Conservation (phyloP, 2,797 vertebrate species). For the Xenentodon cancila region DNA sequence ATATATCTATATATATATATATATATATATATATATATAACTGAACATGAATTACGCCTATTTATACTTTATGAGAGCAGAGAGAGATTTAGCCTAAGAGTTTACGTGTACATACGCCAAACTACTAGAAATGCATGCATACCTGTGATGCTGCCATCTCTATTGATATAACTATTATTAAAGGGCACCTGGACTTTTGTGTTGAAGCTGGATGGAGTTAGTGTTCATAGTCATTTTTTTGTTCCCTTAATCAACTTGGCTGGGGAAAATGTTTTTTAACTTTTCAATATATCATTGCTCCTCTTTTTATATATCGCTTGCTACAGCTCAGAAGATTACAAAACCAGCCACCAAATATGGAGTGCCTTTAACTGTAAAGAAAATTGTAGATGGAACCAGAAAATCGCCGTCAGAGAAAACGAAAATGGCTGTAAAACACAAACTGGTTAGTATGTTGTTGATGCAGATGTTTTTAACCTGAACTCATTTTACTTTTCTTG, state of each 20-base stretch:
- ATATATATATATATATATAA: too few species aligned
- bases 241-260: neutral
- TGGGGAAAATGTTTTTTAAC: neutral
- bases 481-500: neutral
- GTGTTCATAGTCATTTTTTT: neutral
- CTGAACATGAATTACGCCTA: too few species aligned
- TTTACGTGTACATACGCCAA: too few species aligned
- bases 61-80: too few species aligned
- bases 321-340: constrained; percentile 92
- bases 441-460: constrained; percentile 80
- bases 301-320: constrained; percentile 52
- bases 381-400: constrained; percentile 81
- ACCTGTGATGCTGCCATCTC: too few species aligned
- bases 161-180: too few species aligned
- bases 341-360: constrained; percentile 97
- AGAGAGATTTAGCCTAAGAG: too few species aligned
- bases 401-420: constrained; percentile 82
- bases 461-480: neutral
- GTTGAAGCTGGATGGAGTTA: neutral
- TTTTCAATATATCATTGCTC: neutral
- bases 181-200: too few species aligned
- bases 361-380: constrained; percentile 92
- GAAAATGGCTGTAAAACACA: constrained; percentile 84
- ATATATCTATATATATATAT: too few species aligned
- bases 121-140: too few species aligned